Base-by-base conservation (phyloP, 2,888 invertebrate species). In the Netelia inedita region DNA sequence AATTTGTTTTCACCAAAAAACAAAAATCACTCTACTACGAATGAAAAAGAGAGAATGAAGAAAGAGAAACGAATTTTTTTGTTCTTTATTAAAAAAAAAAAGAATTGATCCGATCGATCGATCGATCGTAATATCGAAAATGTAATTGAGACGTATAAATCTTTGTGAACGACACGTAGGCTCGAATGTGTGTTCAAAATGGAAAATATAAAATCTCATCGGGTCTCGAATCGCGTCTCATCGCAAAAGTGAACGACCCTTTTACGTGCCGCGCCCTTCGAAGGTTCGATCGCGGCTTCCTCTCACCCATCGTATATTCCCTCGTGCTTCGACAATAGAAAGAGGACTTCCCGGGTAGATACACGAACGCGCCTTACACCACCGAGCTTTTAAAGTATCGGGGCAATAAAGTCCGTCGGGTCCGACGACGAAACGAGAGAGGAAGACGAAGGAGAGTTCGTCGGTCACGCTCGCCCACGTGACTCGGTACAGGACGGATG, bases 401-500 rank as follows among this genome's bases (percentile, higher is more conserved):
- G n/a, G 28, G 65, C 81, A 11, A 16, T 82, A 16, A 76, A 76
- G 41, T 61, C 66, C 28, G 46, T 35, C n/a, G 65, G 21, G 2
- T 3, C 43, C 57, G 59, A 61, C 14, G 16, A 63, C n/a, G 21
- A 57, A 61, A 59, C 50, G 46, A 63, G 41, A 43, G 41, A 69
- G 16, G 9, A 55, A 11, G n/a, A 79, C n/a, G 35, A 69, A n/a
- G 61, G 55, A n/a, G 63, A 68, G 68, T 61, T 53, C 16, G 69
- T 71, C 66, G 75, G 74, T 75, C 75, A 78, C 43, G 73, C 78
- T 82, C 72, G 61, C 68, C 73, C 78, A 82, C 82, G 75, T 59
- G 73, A 59, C 78, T 16, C 59, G 35, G 53, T 63, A 35, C 14
- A 16, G 55, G 61, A 35, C 66, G 76, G 66, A 76, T 50, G 78